Evolutionary conservation across 2,888 invertebrate genomes (phyloP).

Genomic region (Steinernema scapterisci): DNA sequence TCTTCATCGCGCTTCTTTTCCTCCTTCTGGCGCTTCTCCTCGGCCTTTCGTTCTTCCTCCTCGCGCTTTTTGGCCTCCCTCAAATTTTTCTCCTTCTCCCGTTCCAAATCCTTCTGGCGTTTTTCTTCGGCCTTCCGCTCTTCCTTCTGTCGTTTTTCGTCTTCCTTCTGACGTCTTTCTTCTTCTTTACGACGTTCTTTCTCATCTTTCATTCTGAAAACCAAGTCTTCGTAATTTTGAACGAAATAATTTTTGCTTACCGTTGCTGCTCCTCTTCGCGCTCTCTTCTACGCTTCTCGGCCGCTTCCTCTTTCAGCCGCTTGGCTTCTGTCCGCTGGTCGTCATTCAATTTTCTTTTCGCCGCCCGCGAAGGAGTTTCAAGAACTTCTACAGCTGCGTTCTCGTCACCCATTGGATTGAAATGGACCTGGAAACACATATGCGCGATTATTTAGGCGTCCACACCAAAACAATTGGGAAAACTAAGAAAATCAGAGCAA

Average conservation of each 20-base stretch:
- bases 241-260: neutral
- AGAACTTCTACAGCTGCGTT: neutral
- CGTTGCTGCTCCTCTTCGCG: constrained; percentile 43
- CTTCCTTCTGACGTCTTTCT: neutral
- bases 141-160: constrained; percentile 35
- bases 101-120: neutral
- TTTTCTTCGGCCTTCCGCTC: constrained; percentile 26
- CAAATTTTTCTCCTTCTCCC: neutral
- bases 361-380: constrained; percentile 16
- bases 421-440: neutral
- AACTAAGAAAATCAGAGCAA: too few species aligned
- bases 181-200: constrained; percentile 43
- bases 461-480: too few species aligned
- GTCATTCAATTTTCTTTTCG: constrained; percentile 35
- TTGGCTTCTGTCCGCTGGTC: constrained; percentile 36
- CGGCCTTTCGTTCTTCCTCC: constrained; percentile 31
- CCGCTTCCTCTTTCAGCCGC: neutral
- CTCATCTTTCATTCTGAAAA: constrained; percentile 39
- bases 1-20: constrained; percentile 31
- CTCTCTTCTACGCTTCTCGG: constrained; percentile 36
- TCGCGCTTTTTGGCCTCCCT: constrained; percentile 39
- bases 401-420: constrained; percentile 12
- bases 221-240: too few species aligned
- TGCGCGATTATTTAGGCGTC: neutral
- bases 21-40: constrained; percentile 23